Percentiles rank a stretch among this genome's conserved stretches.
phyloP scores from a whole-genome alignment of 2,797 vertebrate genomes.

The Astyanax mexicanus region DNA sequence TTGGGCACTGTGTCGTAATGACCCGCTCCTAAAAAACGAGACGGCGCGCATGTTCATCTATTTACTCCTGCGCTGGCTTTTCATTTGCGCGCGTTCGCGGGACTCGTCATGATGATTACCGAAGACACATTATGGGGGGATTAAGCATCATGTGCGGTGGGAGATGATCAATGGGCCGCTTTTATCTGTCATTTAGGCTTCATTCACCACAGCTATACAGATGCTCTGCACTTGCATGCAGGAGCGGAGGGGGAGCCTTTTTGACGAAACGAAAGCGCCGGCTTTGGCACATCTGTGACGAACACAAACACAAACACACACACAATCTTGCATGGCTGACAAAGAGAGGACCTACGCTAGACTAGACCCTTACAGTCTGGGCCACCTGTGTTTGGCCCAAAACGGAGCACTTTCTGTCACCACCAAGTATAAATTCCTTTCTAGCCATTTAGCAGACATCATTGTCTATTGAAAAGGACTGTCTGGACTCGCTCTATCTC shows the following conservation, averaged over 20 bases:
- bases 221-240: constrained; percentile 36
- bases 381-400: constrained; percentile 45
- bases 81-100: constrained; percentile 63
- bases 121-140: constrained; percentile 71
- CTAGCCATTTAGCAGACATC: constrained; percentile 68
- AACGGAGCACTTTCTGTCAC: constrained; percentile 51
- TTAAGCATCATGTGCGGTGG: constrained; percentile 68
- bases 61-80: constrained; percentile 63
- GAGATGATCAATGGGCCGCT: constrained; percentile 73
- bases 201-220: constrained; percentile 45
- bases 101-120: constrained; percentile 73
- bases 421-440: constrained; percentile 65
- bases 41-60: constrained; percentile 54
- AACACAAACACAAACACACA: constrained; percentile 45
- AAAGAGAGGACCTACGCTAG: too few species aligned
- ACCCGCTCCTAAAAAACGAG: constrained; percentile 74
- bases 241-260: constrained; percentile 24
- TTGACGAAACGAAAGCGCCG: constrained; percentile 21
- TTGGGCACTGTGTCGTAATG: constrained; percentile 70
- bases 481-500: constrained; percentile 63
- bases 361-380: constrained; percentile 35
- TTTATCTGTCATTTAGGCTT: constrained; percentile 60
- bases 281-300: constrained; percentile 51
- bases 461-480: constrained; percentile 75
- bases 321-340: constrained; percentile 20